A percentile compares a stretch with the other conserved stretches of the same genome.
phyloP scores from a whole-genome alignment of 2,797 vertebrate species.

The Dermochelys coriacea region DNA sequence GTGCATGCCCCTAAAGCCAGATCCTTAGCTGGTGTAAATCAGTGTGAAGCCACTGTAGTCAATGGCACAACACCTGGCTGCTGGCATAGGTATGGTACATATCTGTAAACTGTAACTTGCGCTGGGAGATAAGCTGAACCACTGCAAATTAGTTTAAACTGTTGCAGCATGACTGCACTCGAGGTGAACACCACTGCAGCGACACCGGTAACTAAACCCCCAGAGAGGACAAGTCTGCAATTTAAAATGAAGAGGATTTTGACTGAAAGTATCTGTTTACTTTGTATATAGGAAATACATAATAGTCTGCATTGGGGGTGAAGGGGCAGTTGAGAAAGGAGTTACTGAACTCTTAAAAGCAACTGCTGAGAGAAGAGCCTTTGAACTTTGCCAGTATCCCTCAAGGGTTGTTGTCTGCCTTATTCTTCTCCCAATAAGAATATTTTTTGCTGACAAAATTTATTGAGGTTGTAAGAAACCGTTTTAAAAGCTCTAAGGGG shows the following conservation, averaged over 20 bases:
- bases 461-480: background rate
- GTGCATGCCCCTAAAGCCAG: background rate
- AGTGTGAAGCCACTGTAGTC: background rate
- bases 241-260: background rate
- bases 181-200: background rate
- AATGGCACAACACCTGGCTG: background rate
- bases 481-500: background rate
- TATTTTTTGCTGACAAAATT: background rate
- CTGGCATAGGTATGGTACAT: background rate
- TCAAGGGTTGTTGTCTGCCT: background rate
- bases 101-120: background rate
- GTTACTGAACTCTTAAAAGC: rapidly evolving
- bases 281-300: background rate
- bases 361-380: background rate
- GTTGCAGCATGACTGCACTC: constrained; percentile 5
- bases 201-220: background rate
- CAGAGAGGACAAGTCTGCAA: rapidly evolving
- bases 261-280: background rate
- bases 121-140: background rate
- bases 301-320: background rate
- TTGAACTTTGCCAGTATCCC: background rate
- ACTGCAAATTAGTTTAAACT: background rate
- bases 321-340: background rate
- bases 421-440: background rate
- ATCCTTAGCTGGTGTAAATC: background rate